These are phyloP conservation scores for Oligia latruncula DNA, from an alignment of 2,888 invertebrate genomes.

Conservation along the genomic window DNA sequence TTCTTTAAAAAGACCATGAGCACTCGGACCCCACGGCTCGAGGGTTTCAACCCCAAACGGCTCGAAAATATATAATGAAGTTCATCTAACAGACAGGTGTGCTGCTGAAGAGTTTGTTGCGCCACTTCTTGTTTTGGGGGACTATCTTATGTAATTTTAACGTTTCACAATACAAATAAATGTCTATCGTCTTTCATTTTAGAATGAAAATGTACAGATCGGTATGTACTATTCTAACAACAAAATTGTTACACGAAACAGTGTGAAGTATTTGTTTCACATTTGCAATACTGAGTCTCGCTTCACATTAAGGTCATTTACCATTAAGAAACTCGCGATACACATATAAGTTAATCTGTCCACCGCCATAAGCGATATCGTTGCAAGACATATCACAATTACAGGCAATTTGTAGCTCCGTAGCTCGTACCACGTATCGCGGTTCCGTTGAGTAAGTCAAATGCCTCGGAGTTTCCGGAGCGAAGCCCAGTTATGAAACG, in stretches of 20 bases:
- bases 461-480: conserved; percentile 68
- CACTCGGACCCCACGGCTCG: too few relatives aligned
- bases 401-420: conserved; percentile 50
- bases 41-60: too few relatives aligned
- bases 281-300: neutral
- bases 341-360: conserved; percentile 46
- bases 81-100: neutral
- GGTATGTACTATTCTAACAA: neutral
- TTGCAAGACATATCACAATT: conserved; percentile 60
- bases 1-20: too few relatives aligned
- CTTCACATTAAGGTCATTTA: conserved; percentile 35
- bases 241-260: neutral
- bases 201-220: neutral
- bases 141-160: neutral
- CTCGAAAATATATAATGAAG: too few relatives aligned
- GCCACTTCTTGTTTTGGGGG: neutral
- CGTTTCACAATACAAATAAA: neutral
- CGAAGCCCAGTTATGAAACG: conserved; percentile 65
- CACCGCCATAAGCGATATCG: conserved; percentile 46
- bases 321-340: conserved; percentile 46
- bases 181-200: neutral
- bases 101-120: neutral
- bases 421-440: conserved; percentile 29
- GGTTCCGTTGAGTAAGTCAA: conserved; percentile 58
- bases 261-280: neutral